Percentiles rank a stretch among this genome's conserved stretches.
These are phyloP conservation scores for Bombus sylvicola DNA, from an alignment of 1,140 invertebrate genomes.

Conservation along the genomic window DNA sequence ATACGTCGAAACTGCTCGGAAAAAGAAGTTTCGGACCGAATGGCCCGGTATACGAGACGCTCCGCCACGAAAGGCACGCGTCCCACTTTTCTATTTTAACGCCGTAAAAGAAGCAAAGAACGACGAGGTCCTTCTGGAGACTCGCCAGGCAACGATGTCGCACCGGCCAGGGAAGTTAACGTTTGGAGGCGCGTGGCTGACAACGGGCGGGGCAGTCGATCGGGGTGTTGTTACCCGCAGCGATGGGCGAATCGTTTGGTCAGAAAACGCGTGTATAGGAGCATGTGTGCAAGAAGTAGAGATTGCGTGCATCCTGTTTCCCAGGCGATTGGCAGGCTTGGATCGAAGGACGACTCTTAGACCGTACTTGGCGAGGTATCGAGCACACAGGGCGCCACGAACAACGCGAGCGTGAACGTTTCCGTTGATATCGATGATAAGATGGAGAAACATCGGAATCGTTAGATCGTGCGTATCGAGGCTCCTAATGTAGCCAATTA, in stretches of 20 bases:
- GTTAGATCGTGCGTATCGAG: neutral
- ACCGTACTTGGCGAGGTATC: neutral
- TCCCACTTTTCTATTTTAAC: conserved; percentile 77
- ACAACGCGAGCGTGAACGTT: neutral
- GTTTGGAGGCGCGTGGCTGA: conserved; percentile 3
- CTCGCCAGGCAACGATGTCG: conserved; percentile 70
- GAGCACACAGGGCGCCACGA: neutral
- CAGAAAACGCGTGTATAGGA: neutral
- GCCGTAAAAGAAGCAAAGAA: conserved; percentile 69
- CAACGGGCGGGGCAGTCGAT: neutral
- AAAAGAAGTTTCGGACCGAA: conserved; percentile 27
- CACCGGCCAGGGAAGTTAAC: conserved; percentile 51
- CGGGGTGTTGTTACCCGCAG: neutral
- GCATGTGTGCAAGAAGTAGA: neutral
- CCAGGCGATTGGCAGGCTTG: neutral
- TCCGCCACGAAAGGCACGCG: conserved; percentile 61
- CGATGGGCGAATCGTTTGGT: conserved; percentile 6
- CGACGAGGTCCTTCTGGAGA: conserved; percentile 58
- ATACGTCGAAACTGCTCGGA: neutral
- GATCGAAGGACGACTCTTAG: conserved; percentile 38
- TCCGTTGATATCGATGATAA: neutral
- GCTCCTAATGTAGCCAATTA: neutral
- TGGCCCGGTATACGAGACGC: neutral
- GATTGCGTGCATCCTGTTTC: conserved; percentile 23
- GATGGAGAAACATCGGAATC: conserved; percentile 15